Evolutionary conservation across 2,888 invertebrate species (phyloP).

Genomic region (Caenorhabditis zanzibari): DNA sequence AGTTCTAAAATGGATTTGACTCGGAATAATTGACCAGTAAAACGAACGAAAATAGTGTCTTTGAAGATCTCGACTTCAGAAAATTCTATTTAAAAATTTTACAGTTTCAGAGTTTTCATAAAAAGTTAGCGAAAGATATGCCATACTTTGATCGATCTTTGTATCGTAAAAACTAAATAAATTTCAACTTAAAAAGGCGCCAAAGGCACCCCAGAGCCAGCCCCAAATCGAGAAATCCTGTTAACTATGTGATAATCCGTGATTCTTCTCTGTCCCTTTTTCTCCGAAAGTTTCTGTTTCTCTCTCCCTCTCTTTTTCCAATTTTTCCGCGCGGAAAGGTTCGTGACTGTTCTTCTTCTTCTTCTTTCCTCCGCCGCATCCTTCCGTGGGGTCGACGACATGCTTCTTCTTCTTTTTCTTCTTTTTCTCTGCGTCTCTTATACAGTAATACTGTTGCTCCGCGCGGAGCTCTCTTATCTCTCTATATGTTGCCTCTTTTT

Average conservation of each 20-base stretch:
- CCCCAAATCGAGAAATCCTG: not conserved
- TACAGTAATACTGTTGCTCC: slow-evolving; percentile 14
- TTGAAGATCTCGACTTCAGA: too few species aligned
- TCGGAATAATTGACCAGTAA: too few species aligned
- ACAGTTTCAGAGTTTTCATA: too few species aligned
- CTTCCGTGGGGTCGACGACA: slow-evolving; percentile 9
- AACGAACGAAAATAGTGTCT: too few species aligned
- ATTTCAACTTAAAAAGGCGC: not conserved
- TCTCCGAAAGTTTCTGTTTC: not conserved
- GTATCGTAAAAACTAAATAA: too few species aligned
- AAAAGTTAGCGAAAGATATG: too few species aligned
- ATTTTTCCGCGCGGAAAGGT: slow-evolving; percentile 15
- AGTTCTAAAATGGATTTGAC: too few species aligned
- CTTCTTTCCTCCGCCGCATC: not conserved
- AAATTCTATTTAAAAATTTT: too few species aligned
- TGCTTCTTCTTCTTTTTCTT: slow-evolving; percentile 10
- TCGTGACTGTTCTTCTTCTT: slow-evolving; percentile 16
- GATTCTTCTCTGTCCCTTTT: not conserved
- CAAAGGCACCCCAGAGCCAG: not conserved
- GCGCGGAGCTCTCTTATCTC: slow-evolving; percentile 12
- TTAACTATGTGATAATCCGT: slow-evolving; percentile 35
- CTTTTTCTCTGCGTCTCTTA: slow-evolving; percentile 9
- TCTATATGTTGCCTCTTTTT: slow-evolving; percentile 26
- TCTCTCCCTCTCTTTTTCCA: slow-evolving; percentile 5
- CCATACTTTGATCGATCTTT: too few species aligned